These are phyloP conservation scores for Petaurus breviceps DNA, from an alignment of 2,113 vertebrate genomes.

Conservation along the genomic window DNA sequence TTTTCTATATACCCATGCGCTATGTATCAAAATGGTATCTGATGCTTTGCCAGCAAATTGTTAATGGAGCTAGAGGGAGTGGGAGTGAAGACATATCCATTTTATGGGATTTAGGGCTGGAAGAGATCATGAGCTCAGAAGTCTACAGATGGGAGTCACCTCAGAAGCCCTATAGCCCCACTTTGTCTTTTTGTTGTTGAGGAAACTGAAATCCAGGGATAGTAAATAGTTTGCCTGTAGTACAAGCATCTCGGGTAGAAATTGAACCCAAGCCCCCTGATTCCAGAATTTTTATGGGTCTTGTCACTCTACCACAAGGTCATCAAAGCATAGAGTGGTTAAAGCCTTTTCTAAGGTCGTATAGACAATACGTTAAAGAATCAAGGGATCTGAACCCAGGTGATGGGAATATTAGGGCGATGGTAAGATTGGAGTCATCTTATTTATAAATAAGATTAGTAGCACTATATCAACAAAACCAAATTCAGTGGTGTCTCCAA, in stretches of 20 bases:
- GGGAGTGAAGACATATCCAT: neutral
- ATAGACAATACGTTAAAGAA: neutral
- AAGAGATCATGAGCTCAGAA: neutral
- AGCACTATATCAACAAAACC: neutral
- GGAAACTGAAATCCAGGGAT: neutral
- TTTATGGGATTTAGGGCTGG: neutral
- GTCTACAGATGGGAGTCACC: neutral
- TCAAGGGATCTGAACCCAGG: neutral
- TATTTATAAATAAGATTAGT: neutral
- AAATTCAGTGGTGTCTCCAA: neutral
- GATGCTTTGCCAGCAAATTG: neutral
- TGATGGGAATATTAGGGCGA: neutral
- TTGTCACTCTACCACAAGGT: neutral
- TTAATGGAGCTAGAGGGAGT: neutral
- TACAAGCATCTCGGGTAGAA: neutral
- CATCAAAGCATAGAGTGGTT: neutral
- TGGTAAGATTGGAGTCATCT: neutral
- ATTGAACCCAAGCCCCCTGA: neutral
- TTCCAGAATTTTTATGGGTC: neutral
- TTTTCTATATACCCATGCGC: neutral
- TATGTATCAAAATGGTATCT: neutral
- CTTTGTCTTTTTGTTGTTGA: neutral
- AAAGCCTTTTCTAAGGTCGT: neutral
- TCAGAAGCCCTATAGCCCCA: neutral
- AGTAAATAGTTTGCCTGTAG: neutral